Evolutionary conservation across 2,888 invertebrate species (phyloP).

Genomic region (Thymelicus sylvestris): DNA sequence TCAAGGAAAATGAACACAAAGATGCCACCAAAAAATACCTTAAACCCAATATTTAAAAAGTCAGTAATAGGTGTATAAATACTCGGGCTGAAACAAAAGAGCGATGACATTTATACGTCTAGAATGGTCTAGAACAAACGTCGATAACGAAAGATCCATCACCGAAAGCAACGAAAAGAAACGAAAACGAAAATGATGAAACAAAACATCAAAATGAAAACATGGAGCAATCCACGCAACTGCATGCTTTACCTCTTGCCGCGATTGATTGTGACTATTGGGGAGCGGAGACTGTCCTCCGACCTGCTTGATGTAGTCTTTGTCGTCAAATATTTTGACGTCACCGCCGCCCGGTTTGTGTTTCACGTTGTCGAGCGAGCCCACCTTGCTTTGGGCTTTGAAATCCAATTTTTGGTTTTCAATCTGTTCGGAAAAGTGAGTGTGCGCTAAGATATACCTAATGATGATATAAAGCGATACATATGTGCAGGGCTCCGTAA

Average conservation of each 20-base stretch:
- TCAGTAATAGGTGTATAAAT: conserved; percentile 82
- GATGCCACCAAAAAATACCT: conserved; percentile 48
- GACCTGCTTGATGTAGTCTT: conserved; percentile 94
- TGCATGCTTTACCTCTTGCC: conserved; percentile 79
- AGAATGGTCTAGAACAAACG: conserved; percentile 45
- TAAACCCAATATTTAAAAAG: conserved; percentile 44
- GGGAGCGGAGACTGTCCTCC: conserved; percentile 74
- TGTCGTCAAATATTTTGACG: conserved; percentile 97
- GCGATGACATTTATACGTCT: conserved; percentile 46
- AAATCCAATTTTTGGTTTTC: conserved; percentile 96
- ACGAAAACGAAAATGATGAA: conserved; percentile 37
- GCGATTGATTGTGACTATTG: conserved; percentile 68
- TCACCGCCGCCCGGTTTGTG: conserved; percentile 97
- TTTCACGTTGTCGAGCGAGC: conserved; percentile 95
- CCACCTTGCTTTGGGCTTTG: conserved; percentile 96
- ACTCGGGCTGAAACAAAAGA: conserved; percentile 82
- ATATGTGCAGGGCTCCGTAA: conserved; percentile 31
- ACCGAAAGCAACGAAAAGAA: conserved; percentile 48
- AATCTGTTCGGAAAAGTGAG: conserved; percentile 87
- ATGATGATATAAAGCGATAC: conserved; percentile 34
- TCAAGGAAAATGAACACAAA: conserved; percentile 47
- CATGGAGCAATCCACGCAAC: conserved; percentile 40
- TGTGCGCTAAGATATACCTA: conserved; percentile 58
- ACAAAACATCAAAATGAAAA: conserved; percentile 35
- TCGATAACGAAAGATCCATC: conserved; percentile 46